Base-by-base conservation (phyloP, 2,113 vertebrate species). In the Psilopogon haemacephalus region DNA sequence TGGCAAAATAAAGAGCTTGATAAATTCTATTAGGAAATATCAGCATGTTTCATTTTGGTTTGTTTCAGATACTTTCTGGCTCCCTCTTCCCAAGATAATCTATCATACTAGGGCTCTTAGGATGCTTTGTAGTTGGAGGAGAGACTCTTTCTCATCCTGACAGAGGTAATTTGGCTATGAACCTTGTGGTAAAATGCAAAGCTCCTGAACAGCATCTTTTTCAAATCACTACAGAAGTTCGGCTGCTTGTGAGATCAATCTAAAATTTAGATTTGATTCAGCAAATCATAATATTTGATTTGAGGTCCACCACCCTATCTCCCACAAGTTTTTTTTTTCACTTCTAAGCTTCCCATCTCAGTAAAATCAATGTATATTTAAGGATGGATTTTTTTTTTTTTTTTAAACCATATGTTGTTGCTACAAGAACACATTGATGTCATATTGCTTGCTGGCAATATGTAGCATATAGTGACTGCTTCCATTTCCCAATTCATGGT, bases 231-330 rank as follows among this genome's bases (percentile, higher is more conserved):
- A 52, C 91, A 94, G 85, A 94, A 96, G 89, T 94, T 94, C 81
- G 89, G 87, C 71, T 85, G 71, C 89, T 88, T 92, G 75, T 60
- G 52, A 92, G 89, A 94, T 87, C 73, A 93, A 95, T 95, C 92
- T 95, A 78, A 94, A 95, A 94, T 96, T 92, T 60, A 94, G 91
- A 96, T 96, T 95, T 4, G 13, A 38, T 95, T 91, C 93, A 74
- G 73, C 68, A 94, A 83, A 94, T 94, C 91, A 95, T 85, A 95
- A 96, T 96, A 95, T 95, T 96, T 94, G 82, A 92, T 56, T 94
- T 77, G 87, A 82, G 88, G 91, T 92, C 93, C 95, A 93, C 90
- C 68, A 62, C 82, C 82, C 79, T 52, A 58, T 87, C 78, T 85
- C 82, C 68, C 83, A 52, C 78, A 94, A 76, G 38, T 68, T 92